Base-by-base conservation (phyloP, 1,140 invertebrate species). In the Condylostylus longicornis region DNA sequence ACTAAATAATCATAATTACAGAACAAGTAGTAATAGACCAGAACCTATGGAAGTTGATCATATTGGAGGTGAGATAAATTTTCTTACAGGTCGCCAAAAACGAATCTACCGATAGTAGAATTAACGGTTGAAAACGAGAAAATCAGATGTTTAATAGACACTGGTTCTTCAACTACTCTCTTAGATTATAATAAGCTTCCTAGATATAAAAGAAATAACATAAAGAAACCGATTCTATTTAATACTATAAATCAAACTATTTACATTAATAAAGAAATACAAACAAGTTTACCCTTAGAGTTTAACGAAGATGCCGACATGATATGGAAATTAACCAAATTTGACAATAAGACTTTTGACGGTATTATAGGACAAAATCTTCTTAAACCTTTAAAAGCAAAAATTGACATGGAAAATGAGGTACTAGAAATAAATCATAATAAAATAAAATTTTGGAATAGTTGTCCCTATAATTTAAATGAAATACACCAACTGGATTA, bases 281-380 rank as follows among this genome's bases (percentile, higher is more conserved):
- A 28, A n/a, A 40, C 32, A 2, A 14, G 28, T 14, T 13, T 40
- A 5, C 33, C 38, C 19, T n/a, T 12, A 28, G 38, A 40, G 14
- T 40, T 40, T 19, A 14, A 30, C 13, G 17, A 21, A 21, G 21
- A 40, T 19, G 21, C 18, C 30, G 18, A 20, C 23, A 30, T 40
- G 33, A 21, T 25, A 20, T 37, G 36, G 36, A 32, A 37, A 20
- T 12, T 37, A 3, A 30, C 36, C 3, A 20, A 1, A 7, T 30
- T 37, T n/a, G 28, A 30, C 20, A 18, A 20, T 20, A 29, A 35
- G 14, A 2, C 19, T 14, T 28, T 40, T 31, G 33, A 29, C 7
- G 38, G 17, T 13, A 29, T 29, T 13, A 18, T 40, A 20, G 33
- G 38, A 3, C 33, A 40, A 40, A 40, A 40, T 31, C 20, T 40